Evolutionary conservation across 2,888 invertebrate genomes (phyloP).

Genomic region (Noctua pronuba): DNA sequence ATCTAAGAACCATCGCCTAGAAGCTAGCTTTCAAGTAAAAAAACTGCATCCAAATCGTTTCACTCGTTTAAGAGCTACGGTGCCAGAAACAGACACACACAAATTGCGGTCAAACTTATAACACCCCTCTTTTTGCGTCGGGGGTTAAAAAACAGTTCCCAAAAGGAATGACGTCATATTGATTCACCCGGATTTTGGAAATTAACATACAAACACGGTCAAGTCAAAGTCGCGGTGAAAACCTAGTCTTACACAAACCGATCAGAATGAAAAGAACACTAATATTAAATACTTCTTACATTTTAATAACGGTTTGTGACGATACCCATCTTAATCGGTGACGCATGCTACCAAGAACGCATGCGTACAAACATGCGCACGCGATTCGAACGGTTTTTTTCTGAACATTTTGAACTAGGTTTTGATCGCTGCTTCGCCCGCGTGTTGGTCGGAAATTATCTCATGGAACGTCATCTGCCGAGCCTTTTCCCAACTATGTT

Average conservation of each 20-base stretch:
- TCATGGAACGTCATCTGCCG: too few species aligned
- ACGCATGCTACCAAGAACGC: conserved; percentile 71
- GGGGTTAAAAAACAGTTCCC: background rate
- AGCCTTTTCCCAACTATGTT: too few species aligned
- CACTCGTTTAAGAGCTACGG: too few species aligned
- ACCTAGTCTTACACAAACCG: conserved; percentile 56
- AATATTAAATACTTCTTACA: conserved; percentile 70
- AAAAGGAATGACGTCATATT: too few species aligned
- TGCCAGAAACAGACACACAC: too few species aligned
- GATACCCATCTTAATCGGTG: conserved; percentile 80
- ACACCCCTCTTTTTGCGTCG: too few species aligned
- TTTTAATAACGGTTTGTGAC: conserved; percentile 75
- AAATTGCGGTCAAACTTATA: too few species aligned
- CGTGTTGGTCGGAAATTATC: background rate
- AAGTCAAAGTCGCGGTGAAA: background rate
- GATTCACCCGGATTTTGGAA: too few species aligned
- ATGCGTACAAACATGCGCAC: conserved; percentile 64
- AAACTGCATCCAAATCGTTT: too few species aligned
- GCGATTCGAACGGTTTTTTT: conserved; percentile 64
- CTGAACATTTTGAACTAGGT: background rate
- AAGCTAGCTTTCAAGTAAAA: too few species aligned
- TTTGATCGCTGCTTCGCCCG: background rate
- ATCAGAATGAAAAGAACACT: conserved; percentile 73
- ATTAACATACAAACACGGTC: too few species aligned
- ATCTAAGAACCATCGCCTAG: too few species aligned